Base-by-base conservation (phyloP, 30 jellyfish, hydroid and myxozoan species). In the Aurelia aurita complex sp. Pacific region DNA sequence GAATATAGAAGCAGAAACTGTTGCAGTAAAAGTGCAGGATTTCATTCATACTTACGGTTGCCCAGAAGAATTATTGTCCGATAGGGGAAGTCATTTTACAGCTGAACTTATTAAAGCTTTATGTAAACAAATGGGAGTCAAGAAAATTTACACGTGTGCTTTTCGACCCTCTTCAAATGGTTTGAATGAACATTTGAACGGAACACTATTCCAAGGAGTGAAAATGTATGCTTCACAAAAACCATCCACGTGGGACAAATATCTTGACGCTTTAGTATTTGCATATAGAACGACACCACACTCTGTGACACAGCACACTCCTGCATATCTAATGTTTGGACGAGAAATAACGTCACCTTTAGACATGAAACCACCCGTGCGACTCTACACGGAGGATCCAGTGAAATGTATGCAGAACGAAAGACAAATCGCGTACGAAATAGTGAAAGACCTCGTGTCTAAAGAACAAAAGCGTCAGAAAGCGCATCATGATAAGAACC, bases 81-180 rank as follows among this genome's bases (percentile, higher is more conserved):
- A 86, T 69, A 57, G 87, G 35, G 94, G 91, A 51, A 68, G 76
- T 38, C 29, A 81, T 15, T 81, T 81, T 23, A 23, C 29, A 23
- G 29, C 91, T 3, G 67, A 68, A 55, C 2, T 81, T 15, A 16
- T 81, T 19, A 67, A 50, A 68, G 73, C 74, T 16, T 52, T 81
- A 51, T 66, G 87, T 33, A 70, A 72, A 79, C 92, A 69, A 12
- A 16, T 69, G 36, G 79, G 81, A 64, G 81, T 64, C 67, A 83
- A 83, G 88, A 83, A 83, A 59, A 71, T 83, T 63, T 71, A 55
- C 93, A 83, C 80, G 54, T 83, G 89, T 80, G 89, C 89, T 51
- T 81, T 81, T 69, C 85, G 84, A 42, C 91, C 91, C 34, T 80
- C 90, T 50, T 6, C 82, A 42, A 80, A 80, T 63, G 82, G 82